Evolutionary conservation across 2,888 invertebrate genomes (phyloP).

Genomic region (Actias luna): DNA sequence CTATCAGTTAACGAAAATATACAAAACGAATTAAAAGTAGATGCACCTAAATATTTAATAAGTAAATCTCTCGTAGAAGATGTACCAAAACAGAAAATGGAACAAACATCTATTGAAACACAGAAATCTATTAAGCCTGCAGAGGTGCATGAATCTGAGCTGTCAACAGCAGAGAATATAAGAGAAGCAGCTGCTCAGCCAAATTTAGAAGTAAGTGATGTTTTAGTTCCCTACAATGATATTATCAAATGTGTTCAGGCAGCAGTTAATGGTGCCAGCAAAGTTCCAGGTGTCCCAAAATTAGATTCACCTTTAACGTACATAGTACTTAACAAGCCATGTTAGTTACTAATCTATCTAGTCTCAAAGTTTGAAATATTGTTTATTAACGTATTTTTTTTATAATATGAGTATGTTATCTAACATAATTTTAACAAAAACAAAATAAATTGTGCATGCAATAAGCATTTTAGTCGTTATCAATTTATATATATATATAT

Average conservation of each 20-base stretch:
- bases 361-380: slow-evolving; percentile 31
- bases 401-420: neutral
- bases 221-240: slow-evolving; percentile 49
- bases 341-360: slow-evolving; percentile 43
- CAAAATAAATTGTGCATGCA: neutral
- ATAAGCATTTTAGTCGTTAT: neutral
- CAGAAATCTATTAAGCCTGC: slow-evolving; percentile 14
- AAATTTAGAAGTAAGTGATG: neutral
- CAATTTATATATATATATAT: neutral
- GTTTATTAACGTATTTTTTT: neutral
- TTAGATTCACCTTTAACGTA: slow-evolving; percentile 61
- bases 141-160: slow-evolving; percentile 24
- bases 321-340: slow-evolving; percentile 55
- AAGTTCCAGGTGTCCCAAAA: slow-evolving; percentile 27
- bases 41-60: neutral
- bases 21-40: slow-evolving; percentile 7
- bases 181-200: neutral
- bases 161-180: slow-evolving; percentile 20
- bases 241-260: slow-evolving; percentile 62
- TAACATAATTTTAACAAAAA: neutral
- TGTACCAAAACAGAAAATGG: neutral
- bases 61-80: slow-evolving; percentile 4
- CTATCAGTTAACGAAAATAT: neutral
- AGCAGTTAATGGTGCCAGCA: slow-evolving; percentile 39
- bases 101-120: neutral